A percentile compares a stretch with the other conserved stretches of the same genome.
phyloP scores from a whole-genome alignment of 2,797 vertebrate species.

The Spinus olivaceus region DNA sequence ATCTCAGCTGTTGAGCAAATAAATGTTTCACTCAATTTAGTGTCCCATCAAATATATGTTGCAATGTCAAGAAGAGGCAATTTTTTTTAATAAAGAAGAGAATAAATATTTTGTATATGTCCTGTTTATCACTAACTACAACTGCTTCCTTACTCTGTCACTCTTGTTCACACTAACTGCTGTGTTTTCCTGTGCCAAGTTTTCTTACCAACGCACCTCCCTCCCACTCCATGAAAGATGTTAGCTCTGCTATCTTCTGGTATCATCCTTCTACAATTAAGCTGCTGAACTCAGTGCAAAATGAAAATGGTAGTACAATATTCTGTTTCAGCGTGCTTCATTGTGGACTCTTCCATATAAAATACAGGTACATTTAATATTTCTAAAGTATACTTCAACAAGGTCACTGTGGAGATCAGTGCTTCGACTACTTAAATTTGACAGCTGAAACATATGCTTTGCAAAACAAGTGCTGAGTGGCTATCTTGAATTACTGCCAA shows the following conservation, averaged over 20 bases:
- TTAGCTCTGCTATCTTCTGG: neutral
- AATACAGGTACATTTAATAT: neutral
- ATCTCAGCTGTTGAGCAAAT: neutral
- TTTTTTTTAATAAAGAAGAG: neutral
- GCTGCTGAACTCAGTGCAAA: neutral
- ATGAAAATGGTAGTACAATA: neutral
- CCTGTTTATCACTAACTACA: neutral
- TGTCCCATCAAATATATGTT: neutral
- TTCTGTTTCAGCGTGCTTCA: neutral
- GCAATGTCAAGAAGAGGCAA: neutral
- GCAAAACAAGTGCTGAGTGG: neutral
- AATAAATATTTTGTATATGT: slow-evolving; percentile 28
- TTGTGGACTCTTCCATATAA: neutral
- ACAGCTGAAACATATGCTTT: neutral
- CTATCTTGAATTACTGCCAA: neutral
- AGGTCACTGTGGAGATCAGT: neutral
- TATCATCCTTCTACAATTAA: neutral
- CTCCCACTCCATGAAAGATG: neutral
- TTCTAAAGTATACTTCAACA: neutral
- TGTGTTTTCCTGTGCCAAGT: neutral
- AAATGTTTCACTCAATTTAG: neutral
- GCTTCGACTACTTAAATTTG: neutral
- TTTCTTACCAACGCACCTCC: neutral
- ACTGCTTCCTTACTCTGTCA: neutral
- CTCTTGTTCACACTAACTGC: neutral